Conservation (phyloP, 1,140 invertebrate species). For the Leucophenga varia region DNA sequence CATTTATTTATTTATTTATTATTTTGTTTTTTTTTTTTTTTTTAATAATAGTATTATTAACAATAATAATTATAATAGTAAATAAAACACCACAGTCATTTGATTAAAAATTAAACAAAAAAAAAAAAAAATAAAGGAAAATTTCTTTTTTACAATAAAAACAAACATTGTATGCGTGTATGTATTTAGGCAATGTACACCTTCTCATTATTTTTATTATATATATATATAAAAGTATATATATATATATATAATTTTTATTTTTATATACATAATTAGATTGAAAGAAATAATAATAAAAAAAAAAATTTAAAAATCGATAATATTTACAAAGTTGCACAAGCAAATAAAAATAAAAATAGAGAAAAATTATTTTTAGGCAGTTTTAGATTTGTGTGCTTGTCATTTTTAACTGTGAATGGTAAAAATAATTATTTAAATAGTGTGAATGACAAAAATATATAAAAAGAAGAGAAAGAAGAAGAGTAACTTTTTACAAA, state of each 20-base stretch:
- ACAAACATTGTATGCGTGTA: too few relatives aligned
- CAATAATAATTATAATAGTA: slow-evolving; percentile 46
- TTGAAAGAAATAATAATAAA: too few relatives aligned
- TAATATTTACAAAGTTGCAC: too few relatives aligned
- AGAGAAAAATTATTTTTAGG: slow-evolving; percentile 9
- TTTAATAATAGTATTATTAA: slow-evolving; percentile 4
- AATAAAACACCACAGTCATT: slow-evolving; percentile 55
- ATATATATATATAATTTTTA: slow-evolving; percentile 9
- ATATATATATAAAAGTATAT: slow-evolving; percentile 13
- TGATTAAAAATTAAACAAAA: slow-evolving; percentile 20
- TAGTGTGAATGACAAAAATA: too few relatives aligned
- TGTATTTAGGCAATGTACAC: slow-evolving; percentile 6
- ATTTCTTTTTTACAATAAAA: slow-evolving; percentile 15
- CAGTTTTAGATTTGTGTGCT: too few relatives aligned
- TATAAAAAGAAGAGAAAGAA: too few relatives aligned
- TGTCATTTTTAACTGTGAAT: slow-evolving; percentile 17
- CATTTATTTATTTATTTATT: slow-evolving; percentile 25
- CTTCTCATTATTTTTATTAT: slow-evolving; percentile 13
- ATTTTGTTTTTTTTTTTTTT: slow-evolving; percentile 23
- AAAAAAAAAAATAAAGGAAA: slow-evolving; percentile 22
- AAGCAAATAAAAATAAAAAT: too few relatives aligned
- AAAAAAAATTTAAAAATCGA: too few relatives aligned
- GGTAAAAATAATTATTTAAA: too few relatives aligned
- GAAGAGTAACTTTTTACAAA: too few relatives aligned
- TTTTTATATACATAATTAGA: slow-evolving; percentile 7